Evolutionary conservation across 30 jellyfish, hydroid and myxozoan species (phyloP), one percentile per base, ranked within the genome.

Genomic region (Sanderia malayensis): DNA sequence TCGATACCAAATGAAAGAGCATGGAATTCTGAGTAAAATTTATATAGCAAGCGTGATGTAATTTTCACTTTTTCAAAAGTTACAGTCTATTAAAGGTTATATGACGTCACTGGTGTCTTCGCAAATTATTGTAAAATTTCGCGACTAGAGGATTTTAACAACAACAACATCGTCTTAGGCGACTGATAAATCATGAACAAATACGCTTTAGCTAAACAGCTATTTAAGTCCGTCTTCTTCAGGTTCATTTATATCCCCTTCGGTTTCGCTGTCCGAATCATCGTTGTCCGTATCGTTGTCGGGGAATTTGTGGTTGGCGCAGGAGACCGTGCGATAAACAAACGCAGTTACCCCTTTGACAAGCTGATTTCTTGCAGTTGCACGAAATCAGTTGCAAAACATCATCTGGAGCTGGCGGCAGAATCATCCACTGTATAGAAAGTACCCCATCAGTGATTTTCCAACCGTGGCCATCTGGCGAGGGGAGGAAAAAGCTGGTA

Each of bases 381-480:
- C 67, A 55, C 18, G 67, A 55, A 72, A 72, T 31, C n/a, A 47
- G 61, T 23, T 29, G 27, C 61, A 72, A 23, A 4, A 72, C 33
- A 8, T 20, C 22, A n/a, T 26, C 80, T 6, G 85, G 62, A 44
- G 82, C 85, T 19, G 65, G 82, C 2, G 19, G 58, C 15, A 4
- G 3, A 4, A 55, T 10, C 82, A 72, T 47, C 85, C 85, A 72
- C 25, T 2, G 15, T 6, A 72, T 72, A 3, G 4, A 26, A 3
- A 72, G 32, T 25, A 2, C 57, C 21, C 41, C 80, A 47, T 29
- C 79, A 23, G 22, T 30, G 4, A 49, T 46, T 19, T 49, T 4
- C 62, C 85, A 72, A 6, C 85, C 79, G 57, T 72, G 31, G 41
- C 67, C 58, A 13, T 19, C 77, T 2, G 82, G 82, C 19, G 4